Conservation (phyloP, 2,888 invertebrate species). For the Lydus trimaculatus region DNA sequence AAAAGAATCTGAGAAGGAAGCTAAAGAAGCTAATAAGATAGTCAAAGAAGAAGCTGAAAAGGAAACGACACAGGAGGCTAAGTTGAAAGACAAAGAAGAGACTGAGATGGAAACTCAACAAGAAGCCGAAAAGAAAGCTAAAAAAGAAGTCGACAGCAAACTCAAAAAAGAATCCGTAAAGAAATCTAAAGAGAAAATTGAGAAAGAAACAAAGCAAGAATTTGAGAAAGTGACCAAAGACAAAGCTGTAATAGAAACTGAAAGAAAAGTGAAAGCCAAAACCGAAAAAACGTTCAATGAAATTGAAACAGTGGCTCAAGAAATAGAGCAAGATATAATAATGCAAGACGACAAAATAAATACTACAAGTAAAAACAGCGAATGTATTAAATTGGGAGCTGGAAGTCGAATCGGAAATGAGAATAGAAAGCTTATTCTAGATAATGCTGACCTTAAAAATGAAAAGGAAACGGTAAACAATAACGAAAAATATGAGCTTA, state of each 20-base stretch:
- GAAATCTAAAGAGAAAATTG: conserved; percentile 31
- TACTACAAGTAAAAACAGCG: conserved; percentile 30
- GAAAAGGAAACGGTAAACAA: conserved; percentile 55
- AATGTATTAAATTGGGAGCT: too few relatives aligned
- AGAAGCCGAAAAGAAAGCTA: conserved; percentile 33
- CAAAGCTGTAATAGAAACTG: conserved; percentile 31
- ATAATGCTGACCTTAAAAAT: conserved; percentile 55
- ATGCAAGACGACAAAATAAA: conserved; percentile 37
- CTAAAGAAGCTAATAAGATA: conserved; percentile 35
- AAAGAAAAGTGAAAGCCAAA: conserved; percentile 27
- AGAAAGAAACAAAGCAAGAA: conserved; percentile 29
- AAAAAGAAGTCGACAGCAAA: conserved; percentile 37
- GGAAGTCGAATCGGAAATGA: too few relatives aligned
- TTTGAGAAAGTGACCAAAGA: conserved; percentile 32
- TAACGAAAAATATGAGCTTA: background rate
- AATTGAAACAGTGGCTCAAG: conserved; percentile 1
- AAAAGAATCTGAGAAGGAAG: conserved; percentile 17
- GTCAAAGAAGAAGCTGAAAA: conserved; percentile 25
- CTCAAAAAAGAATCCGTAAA: conserved; percentile 24
- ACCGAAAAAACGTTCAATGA: background rate
- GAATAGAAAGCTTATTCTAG: conserved; percentile 47
- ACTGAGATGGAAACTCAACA: conserved; percentile 30
- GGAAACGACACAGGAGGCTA: conserved; percentile 33
- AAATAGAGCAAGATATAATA: conserved; percentile 27
- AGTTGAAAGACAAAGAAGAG: conserved; percentile 28